Base-by-base conservation (phyloP, 2,888 invertebrate species). In the Micropterix aruncella region DNA sequence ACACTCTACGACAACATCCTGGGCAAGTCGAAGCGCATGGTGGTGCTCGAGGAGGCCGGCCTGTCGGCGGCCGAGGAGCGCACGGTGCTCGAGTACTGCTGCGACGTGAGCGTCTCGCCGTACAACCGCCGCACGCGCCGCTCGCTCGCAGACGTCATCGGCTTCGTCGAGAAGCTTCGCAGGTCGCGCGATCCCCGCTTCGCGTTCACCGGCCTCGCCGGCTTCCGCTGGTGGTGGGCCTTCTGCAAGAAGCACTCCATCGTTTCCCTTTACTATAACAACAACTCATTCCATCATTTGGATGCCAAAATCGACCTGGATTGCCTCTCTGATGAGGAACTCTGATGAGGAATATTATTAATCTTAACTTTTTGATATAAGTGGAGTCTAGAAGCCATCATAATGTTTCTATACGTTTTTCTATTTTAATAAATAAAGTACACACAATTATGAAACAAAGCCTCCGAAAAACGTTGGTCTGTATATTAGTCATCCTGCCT, bases 141-240 rank as follows among this genome's bases (percentile, higher is more conserved):
- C 55, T 77, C 80, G 1, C 61, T 83, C 2, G 64, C 66, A 46
- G 73, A 76, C 41, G 73, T 84, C 12, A 57, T 83, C 38, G 65
- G 66, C 41, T 83, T 73, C 54, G 82, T 83, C n/a, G 78, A 80
- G 55, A 77, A 74, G 52, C 57, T 84, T 46, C 66, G 74, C 52
- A 66, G 56, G 37, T 52, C 43, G 36, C 66, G 78, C 48, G 79
- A 81, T 47, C 79, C 82, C 2, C 70, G 67, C 49, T 83, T 83
- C 57, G 62, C 72, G 48, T 82, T 83, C 55, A 71, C 75, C 45
- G 79, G 80, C n/a, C 65, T 81, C n/a, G 75, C 77, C 16, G 83
- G 83, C 1, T 84, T 80, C 55, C 65, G 82, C 12, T 84, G 84
- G 84, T 84, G 84, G 84, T 84, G 84, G 84, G 83, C 83, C 1